Evolutionary conservation across 37 sponge, comb jelly and placozoan species (phyloP), one percentile per base, ranked within the genome.

Genomic region (Diacarnus erythraeanus): DNA sequence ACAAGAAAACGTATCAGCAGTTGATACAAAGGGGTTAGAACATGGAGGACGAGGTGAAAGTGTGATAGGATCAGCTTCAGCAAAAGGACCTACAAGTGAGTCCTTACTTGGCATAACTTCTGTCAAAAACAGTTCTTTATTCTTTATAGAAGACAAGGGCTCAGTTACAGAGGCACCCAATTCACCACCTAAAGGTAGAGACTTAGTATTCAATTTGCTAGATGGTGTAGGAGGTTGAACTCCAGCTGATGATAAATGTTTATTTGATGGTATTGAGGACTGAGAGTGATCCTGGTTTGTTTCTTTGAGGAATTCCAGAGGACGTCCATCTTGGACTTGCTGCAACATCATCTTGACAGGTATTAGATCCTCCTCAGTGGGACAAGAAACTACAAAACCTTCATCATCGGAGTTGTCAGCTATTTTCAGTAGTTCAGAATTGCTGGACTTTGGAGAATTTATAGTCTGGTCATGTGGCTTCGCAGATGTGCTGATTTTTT

Each of bases 371-470:
- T 80, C 81, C 9, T 23, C 61, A 23, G 29, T 23, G 33, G 72
- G 72, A 42, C 20, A 64, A 38, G 67, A 38, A 2, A 80, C 57
- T 23, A 71, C 79, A 77, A 85, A 85, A n/a, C 86, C 86, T 21
- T 85, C 86, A 37, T 85, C 86, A 9, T 78, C 86, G 15, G 64
- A 76, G 40, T 73, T 21, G 37, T 85, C 86, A 26, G 85, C 78
- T 29, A 85, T 77, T 29, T 83, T 83, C 3, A 77, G 58, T 9
- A 34, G 69, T 38, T 77, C 65, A 39, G 42, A 9, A 60, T 20
- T 34, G 21, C 4, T 30, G 6, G 4, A 20, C 9, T 35, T 9
- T 1, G 71, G 36, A 39, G 71, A 2, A 67, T 36, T 29, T 12
- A 23, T n/a, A 71, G 42, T 12, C 6, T 1, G 23, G 23, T 37